Evolutionary conservation across 2,797 vertebrate genomes (phyloP), one percentile per base, ranked within the genome.

Genomic region (Poeciliopsis presidionis): DNA sequence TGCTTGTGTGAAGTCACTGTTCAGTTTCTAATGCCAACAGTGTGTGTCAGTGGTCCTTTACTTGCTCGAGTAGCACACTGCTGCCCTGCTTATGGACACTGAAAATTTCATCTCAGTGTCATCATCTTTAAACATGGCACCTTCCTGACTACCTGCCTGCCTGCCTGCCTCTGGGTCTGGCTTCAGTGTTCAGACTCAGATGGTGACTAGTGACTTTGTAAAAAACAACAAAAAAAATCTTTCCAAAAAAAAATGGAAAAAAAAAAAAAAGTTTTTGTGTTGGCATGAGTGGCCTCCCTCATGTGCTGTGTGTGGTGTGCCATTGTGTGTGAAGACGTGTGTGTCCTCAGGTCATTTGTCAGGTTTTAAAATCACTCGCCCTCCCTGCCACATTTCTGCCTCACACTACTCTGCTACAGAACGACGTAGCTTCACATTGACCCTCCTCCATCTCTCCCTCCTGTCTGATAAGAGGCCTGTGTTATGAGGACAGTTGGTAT

Each of bases 261-360:
- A 81, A 74, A 78, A 28, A 81, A 65, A 88, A 92, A 88, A 88
- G 81, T 87, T 85, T 87, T 93, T 91, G 92, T 94, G 90, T 94
- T 91, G 86, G 94, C 93, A 94, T 94, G 94, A 94, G 93, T 91
- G 94, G 89, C 90, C 91, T 92, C 90, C 92, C 92, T 94, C 92
- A 88, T 94, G 94, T 93, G 88, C 90, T 79, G 90, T 91, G 90
- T 93, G 92, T 94, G 94, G 90, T 88, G 92, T 92, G 93, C 91
- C 92, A 88, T 93, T 84, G 88, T 93, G 91, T 92, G 92, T 92
- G 92, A 90, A 92, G 87, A 91, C 72, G 91, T 92, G 91, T 88
- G 81, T 93, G 95, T 95, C 95, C 95, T 95, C 95, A 95, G 95
- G 94, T 95, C 92, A 79, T 94, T 90, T 93, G 93, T 95, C 92